These are phyloP conservation scores for Antrozous pallidus DNA, from an alignment of 2,797 vertebrate species.

Conservation along the genomic window DNA sequence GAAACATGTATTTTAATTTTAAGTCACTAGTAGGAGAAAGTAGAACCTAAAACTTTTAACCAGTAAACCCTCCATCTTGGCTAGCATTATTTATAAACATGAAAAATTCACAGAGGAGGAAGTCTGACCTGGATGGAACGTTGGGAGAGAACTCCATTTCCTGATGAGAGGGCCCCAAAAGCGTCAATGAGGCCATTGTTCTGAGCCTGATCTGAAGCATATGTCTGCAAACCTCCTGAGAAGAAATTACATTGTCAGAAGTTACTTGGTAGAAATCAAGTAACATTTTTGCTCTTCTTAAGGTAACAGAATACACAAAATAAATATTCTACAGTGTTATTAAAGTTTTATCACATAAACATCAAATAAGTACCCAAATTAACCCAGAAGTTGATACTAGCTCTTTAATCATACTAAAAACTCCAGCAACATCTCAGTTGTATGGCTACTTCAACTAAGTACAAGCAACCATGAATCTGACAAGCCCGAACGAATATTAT, in stretches of 20 bases:
- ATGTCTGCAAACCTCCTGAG: conserved; percentile 79
- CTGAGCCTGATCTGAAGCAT: conserved; percentile 68
- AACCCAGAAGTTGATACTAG: background rate
- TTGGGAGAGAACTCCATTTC: conserved; percentile 71
- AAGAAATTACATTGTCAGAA: background rate
- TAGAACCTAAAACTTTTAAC: background rate
- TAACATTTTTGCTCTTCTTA: background rate
- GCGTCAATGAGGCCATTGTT: conserved; percentile 79
- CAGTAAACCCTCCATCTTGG: background rate
- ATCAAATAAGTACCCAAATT: background rate
- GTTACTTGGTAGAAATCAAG: conserved; percentile 32
- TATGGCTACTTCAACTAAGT: background rate
- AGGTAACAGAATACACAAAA: background rate
- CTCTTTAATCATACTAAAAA: background rate
- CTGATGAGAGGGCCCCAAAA: conserved; percentile 79
- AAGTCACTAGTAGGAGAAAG: background rate
- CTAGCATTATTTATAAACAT: background rate
- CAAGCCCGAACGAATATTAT: background rate
- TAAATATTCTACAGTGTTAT: background rate
- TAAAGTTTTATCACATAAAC: background rate
- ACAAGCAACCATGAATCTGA: background rate
- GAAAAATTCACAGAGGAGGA: background rate
- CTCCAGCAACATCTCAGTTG: background rate
- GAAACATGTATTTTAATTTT: conserved; percentile 29
- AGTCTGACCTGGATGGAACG: conserved; percentile 82